Conservation (phyloP, 1,140 invertebrate genomes). For the Galleria mellonella region DNA sequence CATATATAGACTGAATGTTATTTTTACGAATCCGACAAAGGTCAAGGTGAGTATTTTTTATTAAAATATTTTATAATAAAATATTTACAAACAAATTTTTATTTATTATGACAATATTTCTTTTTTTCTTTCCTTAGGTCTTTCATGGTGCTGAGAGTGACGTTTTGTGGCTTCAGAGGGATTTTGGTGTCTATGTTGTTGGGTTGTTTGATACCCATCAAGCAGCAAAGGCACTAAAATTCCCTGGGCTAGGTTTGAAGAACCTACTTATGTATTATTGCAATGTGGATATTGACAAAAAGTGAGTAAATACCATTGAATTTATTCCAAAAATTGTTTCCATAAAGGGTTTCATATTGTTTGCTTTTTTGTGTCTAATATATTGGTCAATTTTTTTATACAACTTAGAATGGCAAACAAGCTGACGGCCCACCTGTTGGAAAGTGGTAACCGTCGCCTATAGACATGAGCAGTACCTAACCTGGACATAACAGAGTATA, state of each 20-base stretch:
- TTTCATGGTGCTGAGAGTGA: constrained; percentile 95
- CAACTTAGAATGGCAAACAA: no score
- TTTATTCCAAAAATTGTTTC: no score
- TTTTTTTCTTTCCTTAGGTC: constrained; percentile 73
- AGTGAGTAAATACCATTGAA: constrained; percentile 40
- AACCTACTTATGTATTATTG: constrained; percentile 89
- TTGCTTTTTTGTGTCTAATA: no score
- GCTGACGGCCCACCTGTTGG: no score
- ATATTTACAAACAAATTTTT: no score
- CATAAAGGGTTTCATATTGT: no score
- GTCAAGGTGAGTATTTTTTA: constrained; percentile 82
- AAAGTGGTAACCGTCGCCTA: no score
- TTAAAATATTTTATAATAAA: no score
- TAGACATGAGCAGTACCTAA: no score
- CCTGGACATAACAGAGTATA: no score
- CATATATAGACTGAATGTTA: constrained; percentile 89
- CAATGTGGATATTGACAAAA: constrained; percentile 87
- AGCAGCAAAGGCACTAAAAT: constrained; percentile 86
- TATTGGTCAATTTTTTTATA: no score
- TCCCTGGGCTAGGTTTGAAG: constrained; percentile 84
- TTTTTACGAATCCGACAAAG: constrained; percentile 93
- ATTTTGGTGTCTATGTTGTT: constrained; percentile 96
- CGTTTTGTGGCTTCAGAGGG: constrained; percentile 95
- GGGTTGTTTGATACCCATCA: constrained; percentile 98
- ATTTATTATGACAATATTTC: no score